A percentile compares a stretch with the other conserved stretches of the same genome.
These are phyloP conservation scores for Sylvilagus bachmani DNA, from an alignment of 2,113 vertebrate genomes.

Conservation along the genomic window DNA sequence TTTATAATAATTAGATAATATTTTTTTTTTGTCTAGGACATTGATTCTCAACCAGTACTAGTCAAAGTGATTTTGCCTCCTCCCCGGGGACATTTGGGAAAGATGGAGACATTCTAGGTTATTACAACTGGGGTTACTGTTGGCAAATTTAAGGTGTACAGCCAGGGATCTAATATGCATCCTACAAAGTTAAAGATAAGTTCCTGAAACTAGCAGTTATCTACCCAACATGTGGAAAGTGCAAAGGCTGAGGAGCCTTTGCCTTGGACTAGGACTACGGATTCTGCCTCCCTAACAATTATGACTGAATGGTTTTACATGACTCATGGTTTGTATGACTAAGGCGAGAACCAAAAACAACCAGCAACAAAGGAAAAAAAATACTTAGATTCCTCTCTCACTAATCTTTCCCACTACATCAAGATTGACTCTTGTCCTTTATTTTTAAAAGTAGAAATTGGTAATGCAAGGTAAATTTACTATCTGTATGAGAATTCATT, in stretches of 20 bases:
- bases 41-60: neutral
- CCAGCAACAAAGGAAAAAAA: no score
- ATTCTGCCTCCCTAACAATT: neutral
- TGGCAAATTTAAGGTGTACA: neutral
- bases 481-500: no score
- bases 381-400: no score
- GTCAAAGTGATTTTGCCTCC: neutral
- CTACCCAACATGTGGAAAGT: neutral
- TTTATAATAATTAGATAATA: no score
- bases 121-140: neutral
- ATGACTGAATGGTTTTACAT: neutral
- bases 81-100: neutral
- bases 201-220: neutral
- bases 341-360: neutral
- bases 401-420: no score
- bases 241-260: neutral
- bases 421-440: no score
- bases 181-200: neutral
- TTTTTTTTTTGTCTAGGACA: neutral
- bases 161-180: neutral
- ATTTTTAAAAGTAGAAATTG: no score
- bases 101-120: neutral
- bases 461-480: no score
- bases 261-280: neutral
- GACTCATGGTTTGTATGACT: neutral